Percentiles rank a stretch among this genome's conserved stretches.
phyloP scores from a whole-genome alignment of 2,888 invertebrate genomes.

The Amphipyra tragopoginis region DNA sequence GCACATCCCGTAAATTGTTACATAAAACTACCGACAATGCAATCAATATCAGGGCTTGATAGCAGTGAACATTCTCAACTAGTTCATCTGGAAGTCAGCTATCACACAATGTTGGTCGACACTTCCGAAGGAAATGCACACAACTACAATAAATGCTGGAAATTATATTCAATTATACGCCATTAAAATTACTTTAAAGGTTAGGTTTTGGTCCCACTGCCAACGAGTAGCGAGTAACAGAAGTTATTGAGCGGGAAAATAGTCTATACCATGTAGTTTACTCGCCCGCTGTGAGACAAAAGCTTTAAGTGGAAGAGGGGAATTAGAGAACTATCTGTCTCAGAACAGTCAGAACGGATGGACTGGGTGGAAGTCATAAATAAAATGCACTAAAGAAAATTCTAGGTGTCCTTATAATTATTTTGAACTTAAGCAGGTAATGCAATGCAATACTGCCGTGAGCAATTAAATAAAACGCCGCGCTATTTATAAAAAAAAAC shows the following conservation, averaged over 20 bases:
- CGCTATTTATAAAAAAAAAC: no score
- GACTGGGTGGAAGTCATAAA: slow-evolving; percentile 13
- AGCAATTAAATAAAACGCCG: no score
- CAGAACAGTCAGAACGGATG: no score
- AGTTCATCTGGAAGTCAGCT: slow-evolving; percentile 34
- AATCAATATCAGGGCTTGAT: slow-evolving; percentile 27
- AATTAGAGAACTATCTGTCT: slow-evolving; percentile 17
- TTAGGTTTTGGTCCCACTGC: not conserved
- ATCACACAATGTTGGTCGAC: slow-evolving; percentile 28
- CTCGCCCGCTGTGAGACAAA: not conserved
- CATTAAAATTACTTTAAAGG: slow-evolving; percentile 20
- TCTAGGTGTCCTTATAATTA: no score
- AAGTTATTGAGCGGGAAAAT: no score
- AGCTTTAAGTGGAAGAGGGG: slow-evolving; percentile 12
- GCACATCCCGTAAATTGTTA: not conserved
- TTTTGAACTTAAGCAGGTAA: no score
- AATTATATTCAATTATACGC: slow-evolving; percentile 31
- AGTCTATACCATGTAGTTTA: no score
- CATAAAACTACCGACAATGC: slow-evolving; percentile 4
- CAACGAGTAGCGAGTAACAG: not conserved
- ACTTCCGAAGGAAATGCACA: slow-evolving; percentile 28
- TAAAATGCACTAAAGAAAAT: not conserved
- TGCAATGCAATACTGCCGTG: no score
- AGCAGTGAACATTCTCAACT: slow-evolving; percentile 20
- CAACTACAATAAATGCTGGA: slow-evolving; percentile 12